phyloP scores from a whole-genome alignment of 2,113 vertebrate species.

The Fukomys damarensis region DNA sequence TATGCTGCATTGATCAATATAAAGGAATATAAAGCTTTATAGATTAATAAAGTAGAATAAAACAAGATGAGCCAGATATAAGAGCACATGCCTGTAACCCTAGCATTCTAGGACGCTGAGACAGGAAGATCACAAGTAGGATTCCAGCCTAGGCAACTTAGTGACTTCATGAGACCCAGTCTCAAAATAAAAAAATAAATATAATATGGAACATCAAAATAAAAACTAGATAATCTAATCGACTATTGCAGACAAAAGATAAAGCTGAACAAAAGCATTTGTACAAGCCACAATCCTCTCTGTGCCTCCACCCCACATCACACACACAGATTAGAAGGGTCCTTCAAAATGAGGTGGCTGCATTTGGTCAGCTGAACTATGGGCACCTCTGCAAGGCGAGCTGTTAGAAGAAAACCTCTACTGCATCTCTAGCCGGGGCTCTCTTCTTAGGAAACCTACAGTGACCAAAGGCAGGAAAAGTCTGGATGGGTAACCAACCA shows the following conservation, averaged over 20 bases:
- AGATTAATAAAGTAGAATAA: not conserved
- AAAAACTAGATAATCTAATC: not conserved
- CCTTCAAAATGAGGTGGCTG: not conserved
- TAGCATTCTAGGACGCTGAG: not conserved
- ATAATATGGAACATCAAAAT: not conserved
- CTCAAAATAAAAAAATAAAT: not conserved
- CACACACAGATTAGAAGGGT: not conserved
- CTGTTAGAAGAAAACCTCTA: not conserved
- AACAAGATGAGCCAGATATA: not conserved
- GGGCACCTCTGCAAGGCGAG: not conserved
- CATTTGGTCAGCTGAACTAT: not conserved
- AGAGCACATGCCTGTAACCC: not conserved
- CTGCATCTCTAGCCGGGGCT: not conserved
- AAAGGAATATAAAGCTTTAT: not conserved
- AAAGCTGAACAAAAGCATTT: not conserved
- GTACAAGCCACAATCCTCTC: not conserved
- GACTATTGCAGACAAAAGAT: not conserved
- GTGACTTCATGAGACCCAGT: not conserved
- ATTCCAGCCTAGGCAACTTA: not conserved
- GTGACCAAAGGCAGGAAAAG: not conserved
- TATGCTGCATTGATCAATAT: not conserved
- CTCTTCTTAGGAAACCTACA: not conserved
- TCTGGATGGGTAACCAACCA: not conserved
- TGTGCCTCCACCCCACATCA: rapidly evolving
- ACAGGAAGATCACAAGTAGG: not conserved